Base-by-base conservation (phyloP, 2,113 vertebrate species). In the Platysternon megacephalum region DNA sequence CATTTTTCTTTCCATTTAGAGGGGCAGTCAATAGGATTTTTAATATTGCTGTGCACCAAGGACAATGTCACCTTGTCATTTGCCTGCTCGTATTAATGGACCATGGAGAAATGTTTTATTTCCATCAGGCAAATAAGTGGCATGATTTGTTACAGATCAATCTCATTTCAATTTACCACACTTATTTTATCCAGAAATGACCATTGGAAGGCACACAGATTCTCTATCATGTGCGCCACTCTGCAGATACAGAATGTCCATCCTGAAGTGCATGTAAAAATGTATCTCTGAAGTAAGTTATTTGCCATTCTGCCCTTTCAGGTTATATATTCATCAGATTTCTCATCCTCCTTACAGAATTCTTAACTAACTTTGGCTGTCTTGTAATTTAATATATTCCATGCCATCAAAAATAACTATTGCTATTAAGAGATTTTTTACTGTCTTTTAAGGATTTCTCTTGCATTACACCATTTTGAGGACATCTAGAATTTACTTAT, bases 11-110 rank as follows among this genome's bases (percentile, higher is more conserved):
- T 74, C 39, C 68, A 24, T 42, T 39, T 42, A 35, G 32, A 10
- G 14, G 61, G 61, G 35, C 14, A n/a, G 12, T 32, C 56, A 61
- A 28, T 56, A 56, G 26, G 55, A 56, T 53, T 92, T 78, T 82
- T 86, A 13, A 3, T 32, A n/a, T 10, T 78, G 55, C 49, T 90
- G 39, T 84, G 87, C n/a, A 5, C 21, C 5, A 46, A n/a, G 53
- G 28, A 17, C 74, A 76, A 56, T 52, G 32, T 76, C 13, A 82
- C 22, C 79, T 89, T 0, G 0, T 68, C 46, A 8, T n/a, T 74
- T 88, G 46, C 21, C 32, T 52, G 11, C 8, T 91, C 11, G 1
- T 88, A 58, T 35, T 79, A 76, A 89, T 28, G 32, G 74, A 48
- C n/a, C 19, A 24, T 51, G 42, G 68, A 81, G 53, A 85, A 85